A percentile compares a stretch with the other conserved stretches of the same genome.
These are phyloP conservation scores for Anagrus nilaparvatae DNA, from an alignment of 1,140 invertebrate genomes.

Conservation along the genomic window DNA sequence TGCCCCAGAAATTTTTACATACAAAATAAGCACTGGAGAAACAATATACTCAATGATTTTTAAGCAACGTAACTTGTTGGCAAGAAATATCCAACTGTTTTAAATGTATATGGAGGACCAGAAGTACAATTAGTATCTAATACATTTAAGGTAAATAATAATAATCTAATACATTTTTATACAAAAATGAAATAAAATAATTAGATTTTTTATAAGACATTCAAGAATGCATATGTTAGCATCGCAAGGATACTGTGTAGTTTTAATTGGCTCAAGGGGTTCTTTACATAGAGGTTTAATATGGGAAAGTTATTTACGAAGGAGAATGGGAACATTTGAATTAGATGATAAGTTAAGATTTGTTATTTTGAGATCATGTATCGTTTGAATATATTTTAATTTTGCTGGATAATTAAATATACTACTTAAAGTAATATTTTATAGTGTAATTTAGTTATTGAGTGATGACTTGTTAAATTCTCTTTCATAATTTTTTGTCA, in stretches of 20 bases:
- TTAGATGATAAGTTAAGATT: too few species aligned
- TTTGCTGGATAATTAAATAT: too few species aligned
- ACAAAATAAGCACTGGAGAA: constrained; percentile 60
- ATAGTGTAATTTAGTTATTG: too few species aligned
- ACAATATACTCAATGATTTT: constrained; percentile 87
- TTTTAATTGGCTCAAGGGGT: constrained; percentile 89
- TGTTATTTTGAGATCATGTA: too few species aligned
- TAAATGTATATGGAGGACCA: constrained; percentile 96
- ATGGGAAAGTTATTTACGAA: constrained; percentile 84
- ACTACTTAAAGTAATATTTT: too few species aligned
- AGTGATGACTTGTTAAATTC: too few species aligned
- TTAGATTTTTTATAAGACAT: too few species aligned
- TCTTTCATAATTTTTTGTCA: too few species aligned
- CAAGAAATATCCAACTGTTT: constrained; percentile 82
- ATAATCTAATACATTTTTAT: too few species aligned
- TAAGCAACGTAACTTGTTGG: constrained; percentile 71
- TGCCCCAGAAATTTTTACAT: constrained; percentile 64
- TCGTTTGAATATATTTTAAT: too few species aligned
- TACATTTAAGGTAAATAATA: constrained; percentile 65
- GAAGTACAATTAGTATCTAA: constrained; percentile 96
- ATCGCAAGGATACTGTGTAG: constrained; percentile 92
- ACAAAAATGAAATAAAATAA: too few species aligned
- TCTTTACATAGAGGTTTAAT: constrained; percentile 83
- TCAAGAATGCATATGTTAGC: constrained; percentile 90
- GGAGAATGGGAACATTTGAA: constrained; percentile 90